Conservation (phyloP, 2,113 vertebrate genomes). For the Silurus glanis region DNA sequence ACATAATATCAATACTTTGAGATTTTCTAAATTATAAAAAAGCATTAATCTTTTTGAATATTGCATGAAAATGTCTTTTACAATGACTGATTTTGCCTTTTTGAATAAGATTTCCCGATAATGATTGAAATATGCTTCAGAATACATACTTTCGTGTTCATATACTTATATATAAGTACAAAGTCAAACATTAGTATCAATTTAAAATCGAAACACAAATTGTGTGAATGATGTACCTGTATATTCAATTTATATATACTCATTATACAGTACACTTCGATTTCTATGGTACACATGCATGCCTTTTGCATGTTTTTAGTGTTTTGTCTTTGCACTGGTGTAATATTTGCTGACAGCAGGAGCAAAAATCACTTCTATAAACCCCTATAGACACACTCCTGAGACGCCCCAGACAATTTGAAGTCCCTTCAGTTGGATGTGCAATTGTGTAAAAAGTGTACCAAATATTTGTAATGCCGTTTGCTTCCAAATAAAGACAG, state of each 20-base stretch:
- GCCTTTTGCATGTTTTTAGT: too few species aligned
- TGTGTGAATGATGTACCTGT: background rate
- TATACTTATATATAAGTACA: too few species aligned
- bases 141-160: too few species aligned
- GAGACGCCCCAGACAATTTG: background rate
- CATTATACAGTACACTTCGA: too few species aligned
- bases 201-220: background rate
- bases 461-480: slow-evolving; percentile 84
- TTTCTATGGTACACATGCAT: background rate
- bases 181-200: too few species aligned
- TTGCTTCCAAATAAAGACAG: slow-evolving; percentile 73
- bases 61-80: background rate
- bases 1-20: too few species aligned
- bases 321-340: background rate
- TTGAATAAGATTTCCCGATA: too few species aligned
- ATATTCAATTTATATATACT: background rate
- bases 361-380: background rate
- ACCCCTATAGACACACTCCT: background rate
- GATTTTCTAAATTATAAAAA: too few species aligned
- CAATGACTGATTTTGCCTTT: too few species aligned
- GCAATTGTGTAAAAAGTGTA: slow-evolving; percentile 51
- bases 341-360: background rate
- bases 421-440: background rate
- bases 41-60: too few species aligned
- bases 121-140: too few species aligned